These are phyloP conservation scores for Scatophagus argus DNA, from an alignment of 2,113 vertebrate species.

Conservation along the genomic window DNA sequence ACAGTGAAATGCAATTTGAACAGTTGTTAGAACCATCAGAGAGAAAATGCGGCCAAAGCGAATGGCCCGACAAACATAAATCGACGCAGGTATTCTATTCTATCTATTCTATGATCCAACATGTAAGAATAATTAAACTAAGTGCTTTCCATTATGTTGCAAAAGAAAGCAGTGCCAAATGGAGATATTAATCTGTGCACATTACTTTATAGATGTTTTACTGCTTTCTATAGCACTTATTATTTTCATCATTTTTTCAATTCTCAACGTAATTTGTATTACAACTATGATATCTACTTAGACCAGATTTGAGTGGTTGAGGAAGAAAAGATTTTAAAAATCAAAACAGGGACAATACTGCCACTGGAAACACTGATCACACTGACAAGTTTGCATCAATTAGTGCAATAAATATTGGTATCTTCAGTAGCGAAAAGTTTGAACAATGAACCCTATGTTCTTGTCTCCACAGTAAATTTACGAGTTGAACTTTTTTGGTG, in stretches of 20 bases:
- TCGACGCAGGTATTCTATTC: slow-evolving; percentile 22
- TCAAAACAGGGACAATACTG: too few species aligned
- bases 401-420: neutral
- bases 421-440: neutral
- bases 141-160: slow-evolving; percentile 47
- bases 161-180: slow-evolving; percentile 20
- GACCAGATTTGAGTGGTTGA: neutral
- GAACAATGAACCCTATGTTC: neutral
- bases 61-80: slow-evolving; percentile 10
- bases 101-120: slow-evolving; percentile 14
- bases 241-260: slow-evolving; percentile 21
- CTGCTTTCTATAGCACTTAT: neutral
- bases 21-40: neutral
- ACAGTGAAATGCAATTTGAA: neutral
- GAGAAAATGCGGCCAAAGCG: slow-evolving; percentile 3
- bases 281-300: neutral
- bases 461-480: neutral
- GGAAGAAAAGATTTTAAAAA: too few species aligned
- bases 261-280: neutral
- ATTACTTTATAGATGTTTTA: slow-evolving; percentile 29
- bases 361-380: neutral
- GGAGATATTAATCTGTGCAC: slow-evolving; percentile 19
- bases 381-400: neutral
- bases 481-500: neutral
- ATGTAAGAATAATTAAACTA: slow-evolving; percentile 55